Percentiles rank a stretch among this genome's conserved stretches.
phyloP scores from a whole-genome alignment of 2,797 vertebrate species.

The Notoglanidium macrostoma region DNA sequence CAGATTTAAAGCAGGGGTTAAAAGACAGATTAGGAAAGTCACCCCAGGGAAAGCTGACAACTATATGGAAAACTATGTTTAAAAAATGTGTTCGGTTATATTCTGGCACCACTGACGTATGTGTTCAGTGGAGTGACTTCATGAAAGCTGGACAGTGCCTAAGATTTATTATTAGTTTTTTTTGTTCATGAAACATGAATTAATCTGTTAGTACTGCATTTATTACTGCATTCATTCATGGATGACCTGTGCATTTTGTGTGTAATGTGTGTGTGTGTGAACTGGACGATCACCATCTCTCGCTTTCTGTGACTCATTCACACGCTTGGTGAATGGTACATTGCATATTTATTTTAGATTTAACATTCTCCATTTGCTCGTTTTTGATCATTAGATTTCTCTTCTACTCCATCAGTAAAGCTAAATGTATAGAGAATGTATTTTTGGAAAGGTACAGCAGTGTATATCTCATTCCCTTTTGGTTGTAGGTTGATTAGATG shows the following conservation, averaged over 20 bases:
- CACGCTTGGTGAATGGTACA: conserved; percentile 49
- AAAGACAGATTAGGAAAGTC: conserved; percentile 4
- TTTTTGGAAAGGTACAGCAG: conserved; percentile 57
- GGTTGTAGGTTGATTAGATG: conserved; percentile 43
- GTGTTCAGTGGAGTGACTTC: conserved; percentile 2
- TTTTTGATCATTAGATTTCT: conserved; percentile 47
- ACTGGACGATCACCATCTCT: conserved; percentile 46
- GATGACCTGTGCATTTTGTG: conserved; percentile 2
- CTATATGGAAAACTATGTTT: background rate
- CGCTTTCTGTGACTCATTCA: conserved; percentile 8
- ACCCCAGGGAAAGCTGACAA: background rate
- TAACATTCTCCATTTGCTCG: conserved; percentile 26
- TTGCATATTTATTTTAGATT: conserved; percentile 52
- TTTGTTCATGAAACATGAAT: background rate
- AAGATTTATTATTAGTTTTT: background rate
- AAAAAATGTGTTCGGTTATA: background rate
- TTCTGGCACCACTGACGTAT: conserved; percentile 26
- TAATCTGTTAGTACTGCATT: background rate
- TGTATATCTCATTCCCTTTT: conserved; percentile 55
- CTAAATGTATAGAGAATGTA: conserved; percentile 63
- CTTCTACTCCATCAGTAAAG: conserved; percentile 58
- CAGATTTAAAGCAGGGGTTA: conserved; percentile 15
- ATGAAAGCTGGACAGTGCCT: conserved; percentile 29
- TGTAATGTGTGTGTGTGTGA: conserved; percentile 2
- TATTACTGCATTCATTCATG: conserved; percentile 32